phyloP scores from a whole-genome alignment of 2,888 invertebrate genomes.

The Polyommatus iphigenia region DNA sequence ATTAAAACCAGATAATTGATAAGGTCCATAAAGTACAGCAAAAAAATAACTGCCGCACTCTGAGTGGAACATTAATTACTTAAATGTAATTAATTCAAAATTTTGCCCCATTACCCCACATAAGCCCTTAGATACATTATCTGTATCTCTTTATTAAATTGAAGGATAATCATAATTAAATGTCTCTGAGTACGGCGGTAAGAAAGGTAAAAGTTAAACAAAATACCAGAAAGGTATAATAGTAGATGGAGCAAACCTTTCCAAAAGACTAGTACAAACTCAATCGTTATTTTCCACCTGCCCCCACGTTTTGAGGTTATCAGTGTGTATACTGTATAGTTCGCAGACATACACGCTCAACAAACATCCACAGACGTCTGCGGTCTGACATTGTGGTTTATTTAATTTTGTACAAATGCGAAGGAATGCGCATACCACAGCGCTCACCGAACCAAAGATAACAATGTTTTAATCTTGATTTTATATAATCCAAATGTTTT shows the following conservation, averaged over 20 bases:
- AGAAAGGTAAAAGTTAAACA: too few relatives aligned
- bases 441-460: background rate
- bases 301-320: background rate
- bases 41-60: too few relatives aligned
- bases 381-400: constrained; percentile 1
- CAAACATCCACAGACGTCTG: background rate
- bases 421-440: constrained; percentile 9
- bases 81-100: too few relatives aligned
- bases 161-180: too few relatives aligned
- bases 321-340: background rate
- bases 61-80: too few relatives aligned
- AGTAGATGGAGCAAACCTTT: background rate
- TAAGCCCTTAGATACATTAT: too few relatives aligned
- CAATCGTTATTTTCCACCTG: constrained; percentile 13
- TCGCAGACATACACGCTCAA: background rate
- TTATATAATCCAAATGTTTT: constrained; percentile 15
- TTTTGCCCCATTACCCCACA: too few relatives aligned
- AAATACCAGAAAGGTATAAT: too few relatives aligned
- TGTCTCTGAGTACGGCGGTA: too few relatives aligned
- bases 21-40: too few relatives aligned
- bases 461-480: constrained; percentile 1
- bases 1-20: too few relatives aligned
- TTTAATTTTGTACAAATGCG: constrained; percentile 6
- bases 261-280: background rate
- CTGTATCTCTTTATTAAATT: too few relatives aligned